Percentiles rank a stretch among this genome's conserved stretches.
Evolutionary conservation across 2,113 vertebrate genomes (phyloP).

Genomic region (Sialia sialis): DNA sequence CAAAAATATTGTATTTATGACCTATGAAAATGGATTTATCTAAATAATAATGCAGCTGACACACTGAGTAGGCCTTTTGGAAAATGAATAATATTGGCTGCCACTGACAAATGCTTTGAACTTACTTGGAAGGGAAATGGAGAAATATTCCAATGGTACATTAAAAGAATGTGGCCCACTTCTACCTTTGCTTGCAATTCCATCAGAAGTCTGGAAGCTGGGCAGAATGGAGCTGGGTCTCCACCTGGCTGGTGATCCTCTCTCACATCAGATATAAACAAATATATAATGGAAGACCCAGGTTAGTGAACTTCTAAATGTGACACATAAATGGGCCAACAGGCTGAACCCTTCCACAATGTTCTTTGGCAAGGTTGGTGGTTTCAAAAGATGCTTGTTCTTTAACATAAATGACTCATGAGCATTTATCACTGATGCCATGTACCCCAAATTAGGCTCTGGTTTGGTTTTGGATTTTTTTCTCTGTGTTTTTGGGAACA

Average conservation of each 20-base stretch:
- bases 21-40: not conserved
- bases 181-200: not conserved
- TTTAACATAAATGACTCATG: not conserved
- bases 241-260: not conserved
- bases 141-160: not conserved
- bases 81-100: not conserved
- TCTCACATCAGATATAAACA: not conserved
- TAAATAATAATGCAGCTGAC: not conserved
- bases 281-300: not conserved
- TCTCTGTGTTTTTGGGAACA: accelerated
- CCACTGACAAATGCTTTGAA: not conserved
- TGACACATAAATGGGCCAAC: not conserved
- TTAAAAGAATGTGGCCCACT: not conserved
- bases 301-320: not conserved
- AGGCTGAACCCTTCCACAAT: not conserved
- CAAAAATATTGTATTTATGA: not conserved
- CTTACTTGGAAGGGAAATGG: not conserved
- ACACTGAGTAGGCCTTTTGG: not conserved
- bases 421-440: not conserved
- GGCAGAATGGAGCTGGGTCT: not conserved
- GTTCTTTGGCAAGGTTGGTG: not conserved
- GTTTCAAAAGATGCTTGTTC: not conserved
- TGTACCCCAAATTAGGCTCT: accelerated
- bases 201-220: not conserved
- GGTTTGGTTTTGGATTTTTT: not conserved